Percentiles rank a stretch among this genome's conserved stretches.
These are phyloP conservation scores for Masticophis lateralis DNA, from an alignment of 2,797 vertebrate genomes.

Conservation along the genomic window DNA sequence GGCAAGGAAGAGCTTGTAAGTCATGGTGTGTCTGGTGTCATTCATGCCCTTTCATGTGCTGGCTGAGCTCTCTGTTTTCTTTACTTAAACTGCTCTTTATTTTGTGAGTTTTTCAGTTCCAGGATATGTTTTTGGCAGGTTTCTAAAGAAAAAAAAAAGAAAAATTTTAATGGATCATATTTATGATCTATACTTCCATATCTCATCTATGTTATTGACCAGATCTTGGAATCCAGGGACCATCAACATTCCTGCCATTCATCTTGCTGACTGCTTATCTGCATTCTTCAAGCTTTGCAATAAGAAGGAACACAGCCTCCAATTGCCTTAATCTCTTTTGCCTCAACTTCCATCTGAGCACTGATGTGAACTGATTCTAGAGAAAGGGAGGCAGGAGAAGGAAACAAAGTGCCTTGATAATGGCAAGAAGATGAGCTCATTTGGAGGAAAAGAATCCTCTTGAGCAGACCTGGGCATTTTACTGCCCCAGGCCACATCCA, in stretches of 20 bases:
- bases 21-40: neutral
- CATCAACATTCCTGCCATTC: neutral
- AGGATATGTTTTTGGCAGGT: neutral
- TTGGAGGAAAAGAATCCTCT: neutral
- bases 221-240: neutral
- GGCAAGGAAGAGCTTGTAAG: neutral
- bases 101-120: neutral
- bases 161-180: neutral
- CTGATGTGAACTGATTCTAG: neutral
- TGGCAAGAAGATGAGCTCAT: too few species aligned
- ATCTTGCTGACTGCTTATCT: neutral
- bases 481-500: neutral
- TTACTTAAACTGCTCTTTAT: neutral
- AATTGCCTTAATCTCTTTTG: neutral
- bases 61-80: neutral
- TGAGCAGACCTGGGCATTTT: neutral
- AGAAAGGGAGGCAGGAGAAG: too few species aligned
- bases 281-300: too few species aligned
- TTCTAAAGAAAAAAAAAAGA: neutral
- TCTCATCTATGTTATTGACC: neutral
- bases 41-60: neutral
- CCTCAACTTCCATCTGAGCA: neutral
- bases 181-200: neutral
- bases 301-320: neutral
- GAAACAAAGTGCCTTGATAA: neutral